These are phyloP conservation scores for Orchestes rusci DNA, from an alignment of 2,888 invertebrate species.

Conservation along the genomic window DNA sequence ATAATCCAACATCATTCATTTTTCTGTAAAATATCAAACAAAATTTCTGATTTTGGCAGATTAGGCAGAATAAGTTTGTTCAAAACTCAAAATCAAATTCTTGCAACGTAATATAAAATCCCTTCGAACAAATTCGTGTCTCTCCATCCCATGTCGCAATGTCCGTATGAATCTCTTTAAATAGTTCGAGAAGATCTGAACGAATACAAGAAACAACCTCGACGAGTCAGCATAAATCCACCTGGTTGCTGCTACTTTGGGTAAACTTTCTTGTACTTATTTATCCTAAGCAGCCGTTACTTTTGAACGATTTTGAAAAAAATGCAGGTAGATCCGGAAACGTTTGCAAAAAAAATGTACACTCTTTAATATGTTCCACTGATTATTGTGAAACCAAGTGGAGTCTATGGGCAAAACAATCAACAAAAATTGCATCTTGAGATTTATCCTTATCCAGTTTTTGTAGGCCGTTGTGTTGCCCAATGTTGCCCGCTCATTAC, in stretches of 20 bases:
- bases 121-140: slow-evolving; percentile 14
- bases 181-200: slow-evolving; percentile 13
- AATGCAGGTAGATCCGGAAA: slow-evolving; percentile 21
- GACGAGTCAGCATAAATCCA: slow-evolving; percentile 11
- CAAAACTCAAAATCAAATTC: slow-evolving; percentile 24
- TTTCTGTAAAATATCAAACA: slow-evolving; percentile 13
- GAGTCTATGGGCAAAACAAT: slow-evolving; percentile 13
- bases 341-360: slow-evolving; percentile 17
- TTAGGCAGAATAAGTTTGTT: slow-evolving; percentile 18
- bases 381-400: slow-evolving; percentile 14
- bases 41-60: slow-evolving; percentile 15
- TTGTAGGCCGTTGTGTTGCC: no score
- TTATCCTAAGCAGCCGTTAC: slow-evolving; percentile 18
- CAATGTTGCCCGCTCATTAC: slow-evolving; percentile 10
- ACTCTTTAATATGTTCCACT: slow-evolving; percentile 26
- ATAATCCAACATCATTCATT: slow-evolving; percentile 13
- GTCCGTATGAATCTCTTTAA: slow-evolving; percentile 20
- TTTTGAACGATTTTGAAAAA: slow-evolving; percentile 27
- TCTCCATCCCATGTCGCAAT: slow-evolving; percentile 18
- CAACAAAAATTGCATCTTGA: slow-evolving; percentile 9
- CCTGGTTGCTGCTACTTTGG: slow-evolving; percentile 22
- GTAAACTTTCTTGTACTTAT: slow-evolving; percentile 20
- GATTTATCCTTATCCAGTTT: no score
- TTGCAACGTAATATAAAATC: slow-evolving; percentile 13
- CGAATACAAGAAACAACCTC: slow-evolving; percentile 20